These are phyloP conservation scores for Nephrotoma appendiculata DNA, from an alignment of 2,888 invertebrate genomes.

Conservation along the genomic window DNA sequence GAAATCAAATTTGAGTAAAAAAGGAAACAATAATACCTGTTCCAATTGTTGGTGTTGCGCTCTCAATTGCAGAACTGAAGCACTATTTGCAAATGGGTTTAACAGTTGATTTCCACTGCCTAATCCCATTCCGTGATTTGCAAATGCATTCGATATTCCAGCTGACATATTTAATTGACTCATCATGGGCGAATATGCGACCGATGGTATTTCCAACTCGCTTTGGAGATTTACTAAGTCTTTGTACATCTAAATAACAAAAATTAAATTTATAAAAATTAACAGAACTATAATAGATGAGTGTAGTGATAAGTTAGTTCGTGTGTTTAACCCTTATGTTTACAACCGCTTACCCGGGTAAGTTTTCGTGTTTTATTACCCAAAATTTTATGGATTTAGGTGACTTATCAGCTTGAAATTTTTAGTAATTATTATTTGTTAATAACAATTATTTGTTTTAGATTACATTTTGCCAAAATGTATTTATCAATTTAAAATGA, in stretches of 20 bases:
- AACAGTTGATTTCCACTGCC: neutral
- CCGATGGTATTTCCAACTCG: constrained; percentile 24
- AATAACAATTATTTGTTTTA: no score
- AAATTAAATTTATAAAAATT: neutral
- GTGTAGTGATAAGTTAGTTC: no score
- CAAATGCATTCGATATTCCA: neutral
- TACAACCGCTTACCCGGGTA: no score
- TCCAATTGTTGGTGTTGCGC: constrained; percentile 3
- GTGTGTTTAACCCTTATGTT: no score
- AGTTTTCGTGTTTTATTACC: no score
- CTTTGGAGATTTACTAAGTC: constrained; percentile 25
- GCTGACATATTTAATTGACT: neutral
- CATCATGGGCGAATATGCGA: neutral
- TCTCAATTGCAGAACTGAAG: neutral
- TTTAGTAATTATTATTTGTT: no score
- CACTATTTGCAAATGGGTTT: neutral
- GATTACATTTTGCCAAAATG: no score
- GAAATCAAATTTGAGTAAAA: neutral
- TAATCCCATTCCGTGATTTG: neutral
- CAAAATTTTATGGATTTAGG: no score
- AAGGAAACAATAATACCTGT: neutral
- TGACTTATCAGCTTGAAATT: no score
- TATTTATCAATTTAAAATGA: no score
- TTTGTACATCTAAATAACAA: constrained; percentile 22
- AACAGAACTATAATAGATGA: no score